These are phyloP conservation scores for Ochotona curzoniae DNA, from an alignment of 2,113 vertebrate genomes.

Conservation along the genomic window DNA sequence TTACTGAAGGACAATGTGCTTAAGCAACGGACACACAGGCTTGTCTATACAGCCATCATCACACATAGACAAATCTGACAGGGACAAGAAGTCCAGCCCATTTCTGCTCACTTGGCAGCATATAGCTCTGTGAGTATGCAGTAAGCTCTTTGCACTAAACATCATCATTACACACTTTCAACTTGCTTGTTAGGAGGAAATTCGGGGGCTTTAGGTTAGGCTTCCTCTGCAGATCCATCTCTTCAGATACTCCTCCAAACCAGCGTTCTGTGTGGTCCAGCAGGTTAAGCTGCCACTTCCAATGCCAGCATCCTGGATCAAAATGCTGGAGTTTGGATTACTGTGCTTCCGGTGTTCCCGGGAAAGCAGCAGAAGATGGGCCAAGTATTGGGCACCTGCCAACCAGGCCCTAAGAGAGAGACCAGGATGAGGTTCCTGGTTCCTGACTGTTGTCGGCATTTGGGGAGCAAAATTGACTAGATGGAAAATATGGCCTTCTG, in stretches of 20 bases:
- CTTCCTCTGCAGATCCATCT: background rate
- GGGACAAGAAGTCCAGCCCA: background rate
- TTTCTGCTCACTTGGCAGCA: constrained; percentile 20
- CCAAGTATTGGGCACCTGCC: too few species aligned
- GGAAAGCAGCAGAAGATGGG: too few species aligned
- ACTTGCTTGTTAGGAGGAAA: constrained; percentile 43
- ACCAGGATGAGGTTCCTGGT: too few species aligned
- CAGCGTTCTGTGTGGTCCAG: too few species aligned
- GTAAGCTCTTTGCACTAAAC: constrained; percentile 48
- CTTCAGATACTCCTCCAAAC: constrained; percentile 35
- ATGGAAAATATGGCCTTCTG: too few species aligned
- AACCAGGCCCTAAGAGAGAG: too few species aligned
- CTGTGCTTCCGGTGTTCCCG: too few species aligned
- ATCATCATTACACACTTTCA: constrained; percentile 50
- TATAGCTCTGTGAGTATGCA: constrained; percentile 12
- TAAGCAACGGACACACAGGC: background rate
- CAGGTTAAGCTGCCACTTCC: too few species aligned
- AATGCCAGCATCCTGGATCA: too few species aligned
- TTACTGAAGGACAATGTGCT: background rate
- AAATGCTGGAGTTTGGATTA: too few species aligned
- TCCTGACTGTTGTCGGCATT: too few species aligned
- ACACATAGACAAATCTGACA: constrained; percentile 7
- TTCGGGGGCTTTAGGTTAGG: background rate
- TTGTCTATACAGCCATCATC: background rate
- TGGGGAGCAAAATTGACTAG: too few species aligned